Evolutionary conservation across 2,888 invertebrate species (phyloP).

Genomic region (Mythimna albipuncta): DNA sequence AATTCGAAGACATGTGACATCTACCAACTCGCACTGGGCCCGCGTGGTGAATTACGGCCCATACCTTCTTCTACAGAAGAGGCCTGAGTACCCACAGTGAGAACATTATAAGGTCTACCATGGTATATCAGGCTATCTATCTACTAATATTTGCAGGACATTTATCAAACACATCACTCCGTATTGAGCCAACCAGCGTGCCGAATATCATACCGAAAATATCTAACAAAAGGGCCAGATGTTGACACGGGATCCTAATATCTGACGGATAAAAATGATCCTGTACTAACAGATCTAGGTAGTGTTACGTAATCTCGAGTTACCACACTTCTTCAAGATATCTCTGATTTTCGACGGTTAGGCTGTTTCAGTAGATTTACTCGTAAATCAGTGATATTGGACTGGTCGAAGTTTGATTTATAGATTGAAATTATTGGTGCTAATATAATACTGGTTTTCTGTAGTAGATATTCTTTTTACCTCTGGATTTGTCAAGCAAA

Average conservation of each 20-base stretch:
- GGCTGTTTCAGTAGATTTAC: constrained; percentile 2
- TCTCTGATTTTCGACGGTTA: constrained; percentile 15
- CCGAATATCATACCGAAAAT: constrained; percentile 39
- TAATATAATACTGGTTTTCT: background rate
- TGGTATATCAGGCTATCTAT: no score
- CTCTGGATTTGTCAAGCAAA: no score
- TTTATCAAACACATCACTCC: constrained; percentile 17
- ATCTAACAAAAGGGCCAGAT: constrained; percentile 50
- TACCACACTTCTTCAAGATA: constrained; percentile 20
- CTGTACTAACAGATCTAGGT: constrained; percentile 49
- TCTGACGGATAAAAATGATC: constrained; percentile 56
- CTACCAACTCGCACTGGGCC: no score
- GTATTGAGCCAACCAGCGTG: background rate
- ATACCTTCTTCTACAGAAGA: no score
- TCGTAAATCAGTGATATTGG: constrained; percentile 41
- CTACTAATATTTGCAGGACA: background rate
- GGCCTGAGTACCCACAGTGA: no score
- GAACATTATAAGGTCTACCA: no score
- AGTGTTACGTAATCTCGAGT: constrained; percentile 21
- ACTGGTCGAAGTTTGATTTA: constrained; percentile 18
- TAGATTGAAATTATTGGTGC: constrained; percentile 7
- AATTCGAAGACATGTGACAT: no score
- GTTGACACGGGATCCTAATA: constrained; percentile 57
- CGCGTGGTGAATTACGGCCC: no score
- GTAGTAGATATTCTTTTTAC: background rate